Evolutionary conservation across 2,113 vertebrate genomes (phyloP).

Genomic region (Odocoileus virginianus): DNA sequence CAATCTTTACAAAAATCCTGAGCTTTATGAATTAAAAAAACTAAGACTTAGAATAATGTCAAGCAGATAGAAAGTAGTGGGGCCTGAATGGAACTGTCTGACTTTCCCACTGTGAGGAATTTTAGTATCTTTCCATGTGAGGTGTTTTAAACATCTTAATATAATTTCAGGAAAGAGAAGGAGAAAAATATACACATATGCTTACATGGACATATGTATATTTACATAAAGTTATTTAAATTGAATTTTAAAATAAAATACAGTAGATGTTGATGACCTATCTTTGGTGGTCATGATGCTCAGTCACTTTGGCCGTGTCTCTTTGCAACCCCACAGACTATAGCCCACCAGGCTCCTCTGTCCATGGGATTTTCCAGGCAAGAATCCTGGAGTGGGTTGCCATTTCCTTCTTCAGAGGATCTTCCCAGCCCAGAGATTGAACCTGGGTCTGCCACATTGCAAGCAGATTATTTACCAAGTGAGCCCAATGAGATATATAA

Average conservation of each 20-base stretch:
- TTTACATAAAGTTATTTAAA: constrained; percentile 14
- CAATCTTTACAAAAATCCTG: background rate
- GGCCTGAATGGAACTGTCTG: background rate
- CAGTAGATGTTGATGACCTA: background rate
- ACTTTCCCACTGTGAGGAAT: background rate
- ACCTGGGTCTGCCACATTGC: background rate
- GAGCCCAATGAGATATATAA: background rate
- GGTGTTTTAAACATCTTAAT: background rate
- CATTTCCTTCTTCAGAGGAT: background rate
- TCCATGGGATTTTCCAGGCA: background rate
- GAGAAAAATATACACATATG: background rate
- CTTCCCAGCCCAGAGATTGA: background rate
- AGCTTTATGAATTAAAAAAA: background rate
- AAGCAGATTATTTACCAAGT: background rate
- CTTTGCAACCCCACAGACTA: background rate
- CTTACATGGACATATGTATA: background rate
- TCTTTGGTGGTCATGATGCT: background rate
- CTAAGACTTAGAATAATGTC: background rate
- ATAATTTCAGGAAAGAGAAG: constrained; percentile 15
- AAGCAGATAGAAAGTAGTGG: background rate
- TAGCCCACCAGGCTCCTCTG: background rate
- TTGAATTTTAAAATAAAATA: constrained; percentile 9
- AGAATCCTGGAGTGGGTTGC: background rate
- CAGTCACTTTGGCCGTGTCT: background rate
- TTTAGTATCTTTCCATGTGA: background rate